Evolutionary conservation across 2,888 invertebrate species (phyloP).

Genomic region (Cataglyphis albicans): DNA sequence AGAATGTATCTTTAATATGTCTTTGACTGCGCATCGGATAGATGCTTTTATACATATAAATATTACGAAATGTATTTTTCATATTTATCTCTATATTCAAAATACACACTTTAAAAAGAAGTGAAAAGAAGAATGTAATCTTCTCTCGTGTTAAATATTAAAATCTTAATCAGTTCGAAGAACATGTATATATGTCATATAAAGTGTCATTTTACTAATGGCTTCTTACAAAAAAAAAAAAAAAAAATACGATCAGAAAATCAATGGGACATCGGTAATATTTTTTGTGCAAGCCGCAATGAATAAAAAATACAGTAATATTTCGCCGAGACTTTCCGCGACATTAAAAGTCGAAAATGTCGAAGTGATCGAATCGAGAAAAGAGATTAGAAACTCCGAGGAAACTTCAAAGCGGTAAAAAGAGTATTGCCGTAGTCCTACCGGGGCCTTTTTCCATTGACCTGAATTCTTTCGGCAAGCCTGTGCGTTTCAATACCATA

Average conservation of each 20-base stretch:
- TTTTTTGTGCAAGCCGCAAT: background rate
- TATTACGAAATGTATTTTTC: background rate
- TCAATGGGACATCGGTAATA: background rate
- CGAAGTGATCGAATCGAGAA: slow-evolving; percentile 19
- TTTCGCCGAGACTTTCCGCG: background rate
- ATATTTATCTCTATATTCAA: background rate
- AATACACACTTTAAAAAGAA: background rate
- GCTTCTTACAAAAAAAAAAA: background rate
- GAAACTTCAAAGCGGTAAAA: slow-evolving; percentile 64
- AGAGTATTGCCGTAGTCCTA: slow-evolving; percentile 42
- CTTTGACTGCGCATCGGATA: background rate
- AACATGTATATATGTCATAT: background rate
- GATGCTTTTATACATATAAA: background rate
- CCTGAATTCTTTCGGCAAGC: slow-evolving; percentile 66
- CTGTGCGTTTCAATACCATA: slow-evolving; percentile 50
- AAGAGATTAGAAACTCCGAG: slow-evolving; percentile 38
- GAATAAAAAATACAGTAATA: background rate
- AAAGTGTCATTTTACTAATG: background rate
- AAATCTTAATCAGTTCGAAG: background rate
- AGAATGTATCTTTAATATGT: background rate
- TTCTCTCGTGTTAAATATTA: too few relatives aligned
- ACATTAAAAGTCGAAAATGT: slow-evolving; percentile 15
- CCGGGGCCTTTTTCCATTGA: slow-evolving; percentile 65
- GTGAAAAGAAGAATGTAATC: background rate
- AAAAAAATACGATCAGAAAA: background rate